A percentile compares a stretch with the other conserved stretches of the same genome.
These are phyloP conservation scores for Poeciliopsis occidentalis DNA, from an alignment of 2,113 vertebrate species.

Conservation along the genomic window DNA sequence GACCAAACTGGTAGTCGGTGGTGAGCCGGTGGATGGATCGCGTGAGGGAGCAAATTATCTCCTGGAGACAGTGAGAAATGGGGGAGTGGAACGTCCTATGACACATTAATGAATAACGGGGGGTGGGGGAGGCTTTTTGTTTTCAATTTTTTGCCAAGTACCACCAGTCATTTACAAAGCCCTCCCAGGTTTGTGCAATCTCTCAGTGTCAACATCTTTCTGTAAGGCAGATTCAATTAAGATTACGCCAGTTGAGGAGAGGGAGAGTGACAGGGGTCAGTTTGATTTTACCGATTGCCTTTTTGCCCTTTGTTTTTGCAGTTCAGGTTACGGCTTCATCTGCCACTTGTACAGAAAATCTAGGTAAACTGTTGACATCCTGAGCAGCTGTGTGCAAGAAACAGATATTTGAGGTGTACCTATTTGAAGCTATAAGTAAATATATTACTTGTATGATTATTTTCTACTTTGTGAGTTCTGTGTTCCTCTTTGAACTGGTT, in stretches of 20 bases:
- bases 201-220: constrained; percentile 96
- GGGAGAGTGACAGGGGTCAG: constrained; percentile 87
- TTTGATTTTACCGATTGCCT: constrained; percentile 88
- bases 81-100: constrained; percentile 51
- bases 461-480: too few species aligned
- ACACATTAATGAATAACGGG: constrained; percentile 88
- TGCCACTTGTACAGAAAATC: constrained; percentile 43
- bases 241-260: constrained; percentile 88
- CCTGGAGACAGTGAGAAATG: constrained; percentile 88
- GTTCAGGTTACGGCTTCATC: constrained; percentile 65
- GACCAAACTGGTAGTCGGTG: constrained; percentile 74
- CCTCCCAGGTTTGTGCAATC: constrained; percentile 95
- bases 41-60: constrained; percentile 74
- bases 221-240: constrained; percentile 99
- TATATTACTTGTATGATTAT: constrained; percentile 51
- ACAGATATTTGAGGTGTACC: constrained; percentile 32
- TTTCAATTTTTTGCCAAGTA: constrained; percentile 54
- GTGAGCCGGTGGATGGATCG: constrained; percentile 67
- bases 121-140: constrained; percentile 77
- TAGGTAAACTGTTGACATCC: constrained; percentile 56
- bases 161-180: constrained; percentile 84
- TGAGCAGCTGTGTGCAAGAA: constrained; percentile 40
- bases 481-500: not conserved
- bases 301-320: constrained; percentile 79
- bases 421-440: constrained; percentile 59